Conservation (phyloP, 2,113 vertebrate species). For the Nyctibius bracteatus region DNA sequence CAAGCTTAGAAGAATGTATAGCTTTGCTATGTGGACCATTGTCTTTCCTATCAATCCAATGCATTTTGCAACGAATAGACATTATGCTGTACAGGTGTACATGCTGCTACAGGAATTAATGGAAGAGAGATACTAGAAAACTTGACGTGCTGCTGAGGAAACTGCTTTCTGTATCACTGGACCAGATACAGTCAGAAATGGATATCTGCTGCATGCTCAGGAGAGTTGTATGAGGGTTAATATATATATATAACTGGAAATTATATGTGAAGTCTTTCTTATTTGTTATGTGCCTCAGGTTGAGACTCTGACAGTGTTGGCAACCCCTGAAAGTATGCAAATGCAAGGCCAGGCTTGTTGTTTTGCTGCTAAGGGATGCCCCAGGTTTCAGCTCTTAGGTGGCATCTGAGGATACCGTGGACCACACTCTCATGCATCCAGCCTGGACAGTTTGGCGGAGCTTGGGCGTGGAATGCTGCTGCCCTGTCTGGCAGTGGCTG, state of each 20-base stretch:
- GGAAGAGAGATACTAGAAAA: background rate
- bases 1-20: background rate
- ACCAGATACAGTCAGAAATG: background rate
- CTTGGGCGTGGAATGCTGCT: background rate
- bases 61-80: background rate
- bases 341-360: background rate
- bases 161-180: background rate
- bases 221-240: background rate
- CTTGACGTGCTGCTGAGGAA: background rate
- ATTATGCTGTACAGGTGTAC: background rate
- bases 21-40: background rate
- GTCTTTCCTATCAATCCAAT: background rate
- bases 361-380: background rate
- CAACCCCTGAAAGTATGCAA: background rate
- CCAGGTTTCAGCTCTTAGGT: background rate
- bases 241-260: background rate
- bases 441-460: background rate
- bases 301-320: background rate
- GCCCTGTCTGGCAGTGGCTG: background rate
- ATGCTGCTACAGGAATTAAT: background rate
- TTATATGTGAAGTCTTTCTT: background rate
- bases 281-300: background rate
- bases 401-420: background rate
- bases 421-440: rapidly evolving
- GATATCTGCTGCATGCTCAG: background rate